Evolutionary conservation across 2,888 invertebrate genomes (phyloP), one percentile per base, ranked within the genome.

Genomic region (Metellina segmentata): DNA sequence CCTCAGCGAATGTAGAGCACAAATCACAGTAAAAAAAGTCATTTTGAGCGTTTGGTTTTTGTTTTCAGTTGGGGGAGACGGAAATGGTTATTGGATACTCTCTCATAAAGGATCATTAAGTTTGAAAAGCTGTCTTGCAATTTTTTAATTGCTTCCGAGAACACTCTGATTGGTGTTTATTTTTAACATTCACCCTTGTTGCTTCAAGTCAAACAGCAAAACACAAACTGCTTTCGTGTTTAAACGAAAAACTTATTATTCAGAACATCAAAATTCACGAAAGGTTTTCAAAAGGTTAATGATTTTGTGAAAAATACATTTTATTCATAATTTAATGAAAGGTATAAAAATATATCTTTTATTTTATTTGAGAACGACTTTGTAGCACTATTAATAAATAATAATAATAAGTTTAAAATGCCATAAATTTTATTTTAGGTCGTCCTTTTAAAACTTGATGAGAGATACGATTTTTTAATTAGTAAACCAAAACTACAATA

Each of bases 81-180:
- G 53, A 74, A 52, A 53, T 34, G 72, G 83, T 72, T 34, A 74
- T 53, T 74, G 72, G 74, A 61, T 74, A 74, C 52, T 13, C 20
- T 72, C 74, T 53, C 83, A 85, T 85, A 85, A 34, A 61, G 83
- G 83, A 85, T 85, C 83, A 53, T 85, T 85, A 85, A 74, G 20
- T 74, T 61, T 85, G 83, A 85, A 85, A 72, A 85, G 74, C 83
- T 85, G 83, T 85, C 74, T 7, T 34, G 13, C 20, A 19, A 74
- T 74, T 85, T 53, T 61, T 52, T 85, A 85, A 85, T 72, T 51
- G 71, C 61, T 82, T 82, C 82, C 49, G 6, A 61, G 82, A 82
- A 82, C n/a, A 7, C 53, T 34, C 52, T 53, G 52, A 71, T 85
- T 85, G 11, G 70, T 13, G 1, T 19, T n/a, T n/a, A 19, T 51